Evolutionary conservation across 2,113 vertebrate genomes (phyloP), one percentile per base, ranked within the genome.

Genomic region (Rhadina sibilatrix): DNA sequence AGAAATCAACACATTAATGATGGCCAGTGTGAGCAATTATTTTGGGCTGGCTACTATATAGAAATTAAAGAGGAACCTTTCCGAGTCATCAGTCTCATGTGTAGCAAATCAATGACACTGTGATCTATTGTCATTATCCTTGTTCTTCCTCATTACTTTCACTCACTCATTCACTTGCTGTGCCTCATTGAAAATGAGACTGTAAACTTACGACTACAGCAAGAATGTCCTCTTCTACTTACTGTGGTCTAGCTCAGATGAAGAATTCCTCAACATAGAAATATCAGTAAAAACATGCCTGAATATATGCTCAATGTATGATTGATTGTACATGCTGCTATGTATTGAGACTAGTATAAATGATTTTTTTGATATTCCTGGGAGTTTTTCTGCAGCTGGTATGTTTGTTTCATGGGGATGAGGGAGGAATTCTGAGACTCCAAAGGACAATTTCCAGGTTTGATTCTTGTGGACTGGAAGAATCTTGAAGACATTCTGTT

Each of bases 21-120:
- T 89, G 69, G 42, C 68, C 85, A 65, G 40, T 77, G 35, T 83
- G 44, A 93, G 46, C 90, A 93, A 79, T 92, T 66, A 66, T 94
- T 94, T 94, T 86, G 68, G 42, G 49, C 74, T 89, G 87, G 47
- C 81, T 86, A 44, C 79, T 93, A 1, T 81, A 30, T 52, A 85
- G 90, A 91, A 92, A 92, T 96, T 90, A 78, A 89, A 94, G 77
- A 89, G 37, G 28, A 95, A 57, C 37, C 44, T 87, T 92, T 92
- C 59, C 9, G n/a, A 95, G 22, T 93, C 83, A 90, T 91, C 77
- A 68, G 61, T 91, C 95, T 92, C 52, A 78, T 72, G 59, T 90
- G 63, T 81, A 91, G 74, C 15, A 12, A 92, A 94, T 95, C 93
- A 95, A 76, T 95, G 83, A 82, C 72, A 76, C 64, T 86, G 83